These are phyloP conservation scores for Notodonta dromedarius DNA, from an alignment of 2,888 invertebrate genomes.

Conservation along the genomic window DNA sequence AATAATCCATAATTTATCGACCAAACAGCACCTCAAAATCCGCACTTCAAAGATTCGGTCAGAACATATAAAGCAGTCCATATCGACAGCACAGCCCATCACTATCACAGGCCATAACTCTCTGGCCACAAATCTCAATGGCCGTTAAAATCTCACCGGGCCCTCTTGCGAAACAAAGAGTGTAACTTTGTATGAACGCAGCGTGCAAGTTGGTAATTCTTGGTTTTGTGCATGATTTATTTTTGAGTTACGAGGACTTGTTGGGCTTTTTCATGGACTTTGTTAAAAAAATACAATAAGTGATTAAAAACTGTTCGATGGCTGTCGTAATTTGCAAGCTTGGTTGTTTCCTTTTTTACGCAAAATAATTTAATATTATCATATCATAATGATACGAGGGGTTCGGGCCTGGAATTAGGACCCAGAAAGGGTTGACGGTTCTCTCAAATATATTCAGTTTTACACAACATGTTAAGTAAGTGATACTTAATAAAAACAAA, in stretches of 20 bases:
- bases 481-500: too few species aligned
- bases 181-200: conserved; percentile 53
- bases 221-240: neutral
- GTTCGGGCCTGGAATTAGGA: too few species aligned
- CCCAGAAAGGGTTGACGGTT: too few species aligned
- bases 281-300: neutral
- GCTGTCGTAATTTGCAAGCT: too few species aligned
- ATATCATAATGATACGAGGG: too few species aligned
- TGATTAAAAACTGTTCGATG: too few species aligned
- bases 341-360: too few species aligned
- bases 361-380: too few species aligned
- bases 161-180: conserved; percentile 58
- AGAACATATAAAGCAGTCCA: conserved; percentile 29
- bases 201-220: neutral
- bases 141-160: conserved; percentile 66
- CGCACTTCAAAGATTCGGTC: neutral
- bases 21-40: neutral
- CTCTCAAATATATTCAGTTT: too few species aligned
- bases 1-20: too few species aligned
- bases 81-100: conserved; percentile 43
- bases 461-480: too few species aligned
- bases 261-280: neutral
- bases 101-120: conserved; percentile 63
- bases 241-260: neutral
- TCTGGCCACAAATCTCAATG: conserved; percentile 76